These are phyloP conservation scores for Epicampocera succincta DNA, from an alignment of 2,888 invertebrate species.

Conservation along the genomic window DNA sequence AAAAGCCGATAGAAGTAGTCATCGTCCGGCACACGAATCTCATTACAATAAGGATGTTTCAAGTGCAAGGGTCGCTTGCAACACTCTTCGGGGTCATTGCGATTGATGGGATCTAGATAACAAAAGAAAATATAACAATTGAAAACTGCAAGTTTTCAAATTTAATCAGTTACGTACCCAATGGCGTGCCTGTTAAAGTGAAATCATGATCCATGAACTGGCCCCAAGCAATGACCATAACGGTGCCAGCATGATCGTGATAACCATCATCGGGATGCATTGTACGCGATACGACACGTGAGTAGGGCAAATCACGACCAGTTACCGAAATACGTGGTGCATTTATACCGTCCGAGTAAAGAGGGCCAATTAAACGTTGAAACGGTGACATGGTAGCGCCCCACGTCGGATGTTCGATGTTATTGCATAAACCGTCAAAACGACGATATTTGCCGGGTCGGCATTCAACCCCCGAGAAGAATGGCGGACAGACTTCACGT, in stretches of 20 bases:
- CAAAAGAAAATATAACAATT: background rate
- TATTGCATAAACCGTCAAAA: slow-evolving; percentile 94
- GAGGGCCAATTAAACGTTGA: slow-evolving; percentile 89
- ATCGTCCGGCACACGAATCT: slow-evolving; percentile 93
- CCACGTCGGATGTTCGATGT: slow-evolving; percentile 94
- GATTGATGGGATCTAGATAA: slow-evolving; percentile 88
- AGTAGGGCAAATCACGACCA: slow-evolving; percentile 89
- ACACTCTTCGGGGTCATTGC: slow-evolving; percentile 95
- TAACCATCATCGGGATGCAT: slow-evolving; percentile 96
- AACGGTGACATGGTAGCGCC: slow-evolving; percentile 93
- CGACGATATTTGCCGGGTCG: slow-evolving; percentile 93
- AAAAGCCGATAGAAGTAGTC: slow-evolving; percentile 94
- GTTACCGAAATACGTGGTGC: slow-evolving; percentile 91
- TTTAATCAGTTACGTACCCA: slow-evolving; percentile 85
- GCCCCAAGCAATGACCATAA: slow-evolving; percentile 95
- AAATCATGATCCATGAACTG: slow-evolving; percentile 98
- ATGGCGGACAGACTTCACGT: slow-evolving; percentile 93
- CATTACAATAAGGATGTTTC: slow-evolving; percentile 95
- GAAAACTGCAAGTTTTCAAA: background rate
- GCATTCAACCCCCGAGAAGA: slow-evolving; percentile 93
- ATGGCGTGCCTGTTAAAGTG: slow-evolving; percentile 92
- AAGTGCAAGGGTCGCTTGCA: slow-evolving; percentile 90
- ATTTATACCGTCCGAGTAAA: slow-evolving; percentile 92
- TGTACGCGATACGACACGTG: slow-evolving; percentile 92
- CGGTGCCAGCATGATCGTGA: slow-evolving; percentile 96